Evolutionary conservation across 2,797 vertebrate species (phyloP).

Genomic region (Thaleichthys pacificus): DNA sequence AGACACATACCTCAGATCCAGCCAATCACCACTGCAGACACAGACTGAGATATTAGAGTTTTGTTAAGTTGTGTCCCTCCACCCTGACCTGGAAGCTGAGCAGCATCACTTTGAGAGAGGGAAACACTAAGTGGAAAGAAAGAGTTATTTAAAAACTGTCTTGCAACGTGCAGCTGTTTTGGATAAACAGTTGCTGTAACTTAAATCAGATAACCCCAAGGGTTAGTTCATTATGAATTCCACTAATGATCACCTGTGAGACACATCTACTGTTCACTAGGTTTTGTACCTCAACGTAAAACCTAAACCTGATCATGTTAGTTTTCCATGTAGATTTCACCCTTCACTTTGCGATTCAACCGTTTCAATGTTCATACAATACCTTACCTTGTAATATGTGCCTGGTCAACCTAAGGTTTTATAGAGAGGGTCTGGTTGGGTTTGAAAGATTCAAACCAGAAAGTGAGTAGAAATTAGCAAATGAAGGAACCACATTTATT

Average conservation of each 20-base stretch:
- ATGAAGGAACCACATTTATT: too few relatives aligned
- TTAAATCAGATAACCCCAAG: constrained; percentile 62
- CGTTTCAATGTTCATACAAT: not conserved
- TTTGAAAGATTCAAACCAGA: not conserved
- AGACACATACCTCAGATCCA: constrained; percentile 34
- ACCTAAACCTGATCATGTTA: too few relatives aligned
- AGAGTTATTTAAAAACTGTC: constrained; percentile 60
- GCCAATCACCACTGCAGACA: constrained; percentile 34
- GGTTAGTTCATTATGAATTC: constrained; percentile 63
- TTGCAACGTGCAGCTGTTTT: constrained; percentile 63
- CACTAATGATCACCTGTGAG: constrained; percentile 56
- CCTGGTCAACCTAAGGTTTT: not conserved
- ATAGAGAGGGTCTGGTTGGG: not conserved
- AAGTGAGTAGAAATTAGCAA: not conserved
- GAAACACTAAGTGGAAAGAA: constrained; percentile 50
- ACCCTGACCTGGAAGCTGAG: constrained; percentile 44
- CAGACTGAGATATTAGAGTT: constrained; percentile 31
- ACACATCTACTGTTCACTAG: constrained; percentile 51
- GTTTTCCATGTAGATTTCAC: too few relatives aligned
- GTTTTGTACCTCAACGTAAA: too few relatives aligned
- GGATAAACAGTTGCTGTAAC: constrained; percentile 68
- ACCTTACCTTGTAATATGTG: constrained; percentile 3
- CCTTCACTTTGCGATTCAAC: not conserved
- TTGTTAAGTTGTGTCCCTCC: constrained; percentile 33
- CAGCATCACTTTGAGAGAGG: constrained; percentile 10